These are phyloP conservation scores for Epistrophe grossulariae DNA, from an alignment of 2,888 invertebrate genomes.

Conservation along the genomic window DNA sequence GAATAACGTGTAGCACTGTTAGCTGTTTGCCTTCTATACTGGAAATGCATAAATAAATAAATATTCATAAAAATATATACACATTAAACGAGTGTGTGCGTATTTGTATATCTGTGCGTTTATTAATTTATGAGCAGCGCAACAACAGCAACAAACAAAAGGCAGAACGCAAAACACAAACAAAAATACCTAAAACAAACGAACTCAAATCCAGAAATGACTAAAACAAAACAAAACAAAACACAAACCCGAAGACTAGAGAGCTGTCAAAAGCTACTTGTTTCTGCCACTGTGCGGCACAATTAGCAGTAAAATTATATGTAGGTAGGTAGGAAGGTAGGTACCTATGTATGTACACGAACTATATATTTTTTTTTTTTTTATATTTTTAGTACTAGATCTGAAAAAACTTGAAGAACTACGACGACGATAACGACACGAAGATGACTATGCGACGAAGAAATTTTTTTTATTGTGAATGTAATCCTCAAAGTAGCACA, in stretches of 20 bases:
- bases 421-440: conserved; percentile 25
- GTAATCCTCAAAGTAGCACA: conserved; percentile 68
- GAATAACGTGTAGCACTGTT: conserved; percentile 56
- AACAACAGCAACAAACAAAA: conserved; percentile 25
- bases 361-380: not conserved
- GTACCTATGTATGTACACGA: not conserved
- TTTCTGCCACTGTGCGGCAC: conserved; percentile 65
- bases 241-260: conserved; percentile 56
- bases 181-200: conserved; percentile 17
- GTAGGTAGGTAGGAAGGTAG: not conserved
- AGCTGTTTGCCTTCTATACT: conserved; percentile 60
- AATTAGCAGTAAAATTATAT: conserved; percentile 47
- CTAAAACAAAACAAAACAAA: conserved; percentile 62
- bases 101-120: conserved; percentile 59
- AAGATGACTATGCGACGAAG: conserved; percentile 26
- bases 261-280: conserved; percentile 63
- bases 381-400: conserved; percentile 38
- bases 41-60: conserved; percentile 70
- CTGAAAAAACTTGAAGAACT: conserved; percentile 35
- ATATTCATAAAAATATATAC: conserved; percentile 70
- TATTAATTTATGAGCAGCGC: conserved; percentile 54
- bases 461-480: conserved; percentile 32
- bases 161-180: conserved; percentile 21
- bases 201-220: conserved; percentile 43
- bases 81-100: conserved; percentile 46